A percentile compares a stretch with the other conserved stretches of the same genome.
These are phyloP conservation scores for Thalassarche chlororhynchos DNA, from an alignment of 2,113 vertebrate species.

Conservation along the genomic window DNA sequence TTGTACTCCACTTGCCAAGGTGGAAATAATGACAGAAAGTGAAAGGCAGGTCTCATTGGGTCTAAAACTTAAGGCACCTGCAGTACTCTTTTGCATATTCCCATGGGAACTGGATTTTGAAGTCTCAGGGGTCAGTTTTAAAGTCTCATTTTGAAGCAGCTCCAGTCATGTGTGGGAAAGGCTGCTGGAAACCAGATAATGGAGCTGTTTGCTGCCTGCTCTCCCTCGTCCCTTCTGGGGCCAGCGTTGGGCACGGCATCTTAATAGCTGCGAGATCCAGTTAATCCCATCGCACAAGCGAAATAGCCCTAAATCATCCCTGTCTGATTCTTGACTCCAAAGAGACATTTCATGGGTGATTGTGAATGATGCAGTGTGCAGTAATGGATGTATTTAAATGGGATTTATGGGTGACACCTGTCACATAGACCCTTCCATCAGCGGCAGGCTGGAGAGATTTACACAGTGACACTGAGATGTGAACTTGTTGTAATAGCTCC, in stretches of 20 bases:
- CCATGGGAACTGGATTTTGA: not conserved
- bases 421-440: constrained; percentile 44
- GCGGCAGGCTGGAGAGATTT: constrained; percentile 52
- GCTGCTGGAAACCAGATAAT: not conserved
- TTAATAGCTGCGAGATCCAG: not conserved
- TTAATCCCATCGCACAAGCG: not conserved
- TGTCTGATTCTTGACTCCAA: constrained; percentile 35
- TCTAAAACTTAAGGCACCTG: not conserved
- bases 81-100: rapidly evolving
- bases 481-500: not conserved
- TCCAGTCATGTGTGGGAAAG: not conserved
- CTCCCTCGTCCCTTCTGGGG: not conserved
- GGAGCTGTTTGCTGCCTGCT: not conserved
- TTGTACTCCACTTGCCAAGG: not conserved
- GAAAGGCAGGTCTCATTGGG: not conserved
- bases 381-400: constrained; percentile 53
- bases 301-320: constrained; percentile 32
- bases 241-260: not conserved
- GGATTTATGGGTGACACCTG: constrained; percentile 65
- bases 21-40: not conserved
- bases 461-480: constrained; percentile 9
- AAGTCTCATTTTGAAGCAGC: not conserved
- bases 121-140: not conserved
- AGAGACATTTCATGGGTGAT: constrained; percentile 47
- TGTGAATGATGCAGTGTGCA: constrained; percentile 44